Percentiles rank a stretch among this genome's conserved stretches.
phyloP scores from a whole-genome alignment of 2,888 invertebrate species.

The Gastracanthus pulcherrimus region DNA sequence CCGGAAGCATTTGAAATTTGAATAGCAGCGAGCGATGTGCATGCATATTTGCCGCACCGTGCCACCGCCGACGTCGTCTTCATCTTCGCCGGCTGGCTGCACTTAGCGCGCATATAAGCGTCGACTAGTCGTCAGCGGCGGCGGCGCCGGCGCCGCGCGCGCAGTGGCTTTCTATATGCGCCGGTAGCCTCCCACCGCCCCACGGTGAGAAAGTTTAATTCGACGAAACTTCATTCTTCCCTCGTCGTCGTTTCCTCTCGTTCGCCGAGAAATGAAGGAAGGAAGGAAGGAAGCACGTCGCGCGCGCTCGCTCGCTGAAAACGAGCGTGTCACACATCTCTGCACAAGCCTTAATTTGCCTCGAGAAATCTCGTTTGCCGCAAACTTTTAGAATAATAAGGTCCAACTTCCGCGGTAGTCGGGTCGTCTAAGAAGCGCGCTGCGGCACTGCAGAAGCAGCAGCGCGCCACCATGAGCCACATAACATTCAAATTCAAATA shows the following conservation, averaged over 20 bases:
- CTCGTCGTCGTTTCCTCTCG: conserved; percentile 41
- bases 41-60: conserved; percentile 59
- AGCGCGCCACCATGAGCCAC: conserved; percentile 30
- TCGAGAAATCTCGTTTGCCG: conserved; percentile 56
- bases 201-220: conserved; percentile 63
- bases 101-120: conserved; percentile 46
- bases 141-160: conserved; percentile 38
- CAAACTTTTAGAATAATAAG: conserved; percentile 58
- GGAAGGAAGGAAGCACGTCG: not conserved
- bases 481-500: conserved; percentile 56
- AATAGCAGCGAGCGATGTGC: conserved; percentile 61
- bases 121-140: not conserved
- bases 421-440: not conserved
- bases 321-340: conserved; percentile 57
- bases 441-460: no score
- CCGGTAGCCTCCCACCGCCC: conserved; percentile 12
- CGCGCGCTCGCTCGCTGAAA: conserved; percentile 17
- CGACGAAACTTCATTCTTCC: conserved; percentile 62
- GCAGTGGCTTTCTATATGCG: conserved; percentile 40
- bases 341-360: conserved; percentile 56
- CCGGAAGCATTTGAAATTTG: conserved; percentile 57
- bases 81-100: conserved; percentile 12
- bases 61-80: conserved; percentile 5
- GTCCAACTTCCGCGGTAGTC: conserved; percentile 35
- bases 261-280: conserved; percentile 43